Conservation (phyloP, 2,888 invertebrate genomes). For the Platycheirus rosarum region DNA sequence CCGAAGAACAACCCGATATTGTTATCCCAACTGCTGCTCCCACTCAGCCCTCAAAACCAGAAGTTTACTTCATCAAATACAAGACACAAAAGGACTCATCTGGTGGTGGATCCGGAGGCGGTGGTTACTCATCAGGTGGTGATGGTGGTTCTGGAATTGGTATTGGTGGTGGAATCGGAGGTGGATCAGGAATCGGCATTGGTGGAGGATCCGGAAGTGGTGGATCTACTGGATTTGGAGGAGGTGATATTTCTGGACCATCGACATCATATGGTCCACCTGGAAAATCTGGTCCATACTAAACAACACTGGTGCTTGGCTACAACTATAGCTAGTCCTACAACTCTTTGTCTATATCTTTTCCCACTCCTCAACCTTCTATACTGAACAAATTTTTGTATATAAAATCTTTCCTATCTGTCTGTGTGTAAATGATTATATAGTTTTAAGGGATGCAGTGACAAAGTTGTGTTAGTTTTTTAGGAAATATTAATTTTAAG, state of each 20-base stretch:
- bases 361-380: conserved; percentile 45
- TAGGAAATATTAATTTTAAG: conserved; percentile 51
- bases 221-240: conserved; percentile 76
- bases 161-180: conserved; percentile 75
- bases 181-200: conserved; percentile 76
- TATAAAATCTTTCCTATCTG: conserved; percentile 74
- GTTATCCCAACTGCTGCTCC: conserved; percentile 90
- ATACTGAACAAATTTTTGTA: conserved; percentile 73
- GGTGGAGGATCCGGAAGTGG: conserved; percentile 79
- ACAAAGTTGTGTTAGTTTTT: conserved; percentile 68
- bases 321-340: conserved; percentile 75
- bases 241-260: conserved; percentile 78
- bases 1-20: conserved; percentile 92
- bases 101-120: conserved; percentile 77
- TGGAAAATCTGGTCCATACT: conserved; percentile 88
- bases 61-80: conserved; percentile 91
- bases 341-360: conserved; percentile 62
- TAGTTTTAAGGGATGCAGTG: conserved; percentile 72
- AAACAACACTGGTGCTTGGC: conserved; percentile 80
- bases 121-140: conserved; percentile 76
- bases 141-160: conserved; percentile 76
- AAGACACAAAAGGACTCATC: conserved; percentile 83
- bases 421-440: conserved; percentile 70
- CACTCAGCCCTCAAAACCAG: conserved; percentile 93
- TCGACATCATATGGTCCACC: conserved; percentile 87